phyloP scores from a whole-genome alignment of 2,888 invertebrate species.

The Athetis lepigone region DNA sequence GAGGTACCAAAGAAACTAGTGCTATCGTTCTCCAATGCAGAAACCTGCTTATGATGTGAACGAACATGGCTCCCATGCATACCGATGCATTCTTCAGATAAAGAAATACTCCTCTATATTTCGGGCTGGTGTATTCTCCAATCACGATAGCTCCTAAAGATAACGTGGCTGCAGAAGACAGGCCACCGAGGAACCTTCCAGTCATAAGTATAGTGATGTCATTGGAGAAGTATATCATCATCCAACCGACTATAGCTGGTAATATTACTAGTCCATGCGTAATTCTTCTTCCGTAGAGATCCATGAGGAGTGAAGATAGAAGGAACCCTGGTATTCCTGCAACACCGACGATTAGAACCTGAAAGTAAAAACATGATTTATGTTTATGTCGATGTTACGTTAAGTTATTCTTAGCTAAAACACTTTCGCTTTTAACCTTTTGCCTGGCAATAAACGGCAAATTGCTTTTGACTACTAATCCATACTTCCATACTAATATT shows the following conservation, averaged over 20 bases:
- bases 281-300: conserved; percentile 63
- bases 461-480: no score
- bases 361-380: conserved; percentile 26
- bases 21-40: conserved; percentile 66
- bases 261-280: conserved; percentile 76
- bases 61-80: conserved; percentile 52
- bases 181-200: conserved; percentile 48
- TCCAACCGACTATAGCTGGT: conserved; percentile 65
- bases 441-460: no score
- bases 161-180: conserved; percentile 46
- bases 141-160: conserved; percentile 80
- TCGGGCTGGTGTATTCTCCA: conserved; percentile 85
- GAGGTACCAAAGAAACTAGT: conserved; percentile 57
- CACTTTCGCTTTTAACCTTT: no score
- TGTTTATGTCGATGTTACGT: neutral
- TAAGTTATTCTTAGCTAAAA: neutral
- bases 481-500: no score
- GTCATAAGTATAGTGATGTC: conserved; percentile 46
- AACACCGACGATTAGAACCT: conserved; percentile 71
- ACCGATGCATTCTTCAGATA: conserved; percentile 58
- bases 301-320: conserved; percentile 71
- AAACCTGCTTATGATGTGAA: conserved; percentile 61
- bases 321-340: conserved; percentile 69
- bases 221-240: conserved; percentile 48
- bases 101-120: conserved; percentile 89